Base-by-base conservation (phyloP, 2,797 vertebrate genomes). In the Euthynnus affinis region DNA sequence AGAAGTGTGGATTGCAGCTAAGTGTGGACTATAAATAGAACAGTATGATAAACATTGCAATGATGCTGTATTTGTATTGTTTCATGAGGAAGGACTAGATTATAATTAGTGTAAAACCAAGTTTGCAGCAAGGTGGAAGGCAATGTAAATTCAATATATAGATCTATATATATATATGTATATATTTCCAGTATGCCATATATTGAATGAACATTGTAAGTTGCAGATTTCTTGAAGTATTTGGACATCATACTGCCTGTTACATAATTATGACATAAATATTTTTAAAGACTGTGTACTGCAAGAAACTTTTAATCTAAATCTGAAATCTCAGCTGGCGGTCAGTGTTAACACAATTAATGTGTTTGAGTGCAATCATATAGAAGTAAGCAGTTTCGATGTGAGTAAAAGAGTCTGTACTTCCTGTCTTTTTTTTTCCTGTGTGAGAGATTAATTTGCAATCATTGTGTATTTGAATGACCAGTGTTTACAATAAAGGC, bases 401-500 rank as follows among this genome's bases (percentile, higher is more conserved):
- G 74, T 81, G 48, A 13, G 59, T 86, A 17, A 32, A 64, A 20
- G 34, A 61, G 23, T 79, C 27, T 63, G 44, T 85, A 52, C 59
- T 70, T 53, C 17, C 27, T 44, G 22, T 40, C 6, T 1, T 37
- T 73, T 29, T 32, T 65, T 73, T 29, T 32, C 62, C 52, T 63
- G 46, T 65, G 34, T 20, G 22, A 40, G 20, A 40, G 58, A 49
- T 71, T 46, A 63, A 81, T 78, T 82, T 62, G 62, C 64, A 57
- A 57, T 74, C 1, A 46, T 42, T 60, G 61, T 84, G 62, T 56
- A 74, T 85, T 58, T 73, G 6, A 76, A 61, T 69, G 37, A 44
- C 25, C 14, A 14, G 29, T 87, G 49, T 88, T 90, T 76, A 71
- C 61, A 93, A 93, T 93, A 93, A 94, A 94, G 77, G 74, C 15